Percentiles rank a stretch among this genome's conserved stretches.
These are phyloP conservation scores for Eumacrocentrus americanus DNA, from an alignment of 2,888 invertebrate species.

Conservation along the genomic window DNA sequence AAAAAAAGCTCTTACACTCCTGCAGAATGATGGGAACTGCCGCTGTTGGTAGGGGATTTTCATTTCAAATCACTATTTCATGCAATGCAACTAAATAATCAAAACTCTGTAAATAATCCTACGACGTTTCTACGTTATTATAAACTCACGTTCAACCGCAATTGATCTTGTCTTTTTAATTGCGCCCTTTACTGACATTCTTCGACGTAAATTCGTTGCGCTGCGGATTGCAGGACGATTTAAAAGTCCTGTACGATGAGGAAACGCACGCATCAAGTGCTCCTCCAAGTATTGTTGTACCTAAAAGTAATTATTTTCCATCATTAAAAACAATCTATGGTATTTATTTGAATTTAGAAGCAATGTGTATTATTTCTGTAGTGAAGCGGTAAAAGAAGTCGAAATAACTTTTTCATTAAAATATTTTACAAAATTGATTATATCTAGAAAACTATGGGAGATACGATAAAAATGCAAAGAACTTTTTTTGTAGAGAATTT, in stretches of 20 bases:
- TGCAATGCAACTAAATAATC: constrained; percentile 38
- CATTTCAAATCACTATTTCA: constrained; percentile 28
- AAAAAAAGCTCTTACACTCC: constrained; percentile 52
- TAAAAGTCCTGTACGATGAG: constrained; percentile 73
- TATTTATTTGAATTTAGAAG: neutral
- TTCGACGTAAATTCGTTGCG: constrained; percentile 68
- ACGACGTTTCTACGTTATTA: constrained; percentile 29
- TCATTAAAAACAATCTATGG: neutral
- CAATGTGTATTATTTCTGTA: too few species aligned
- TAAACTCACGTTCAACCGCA: constrained; percentile 81
- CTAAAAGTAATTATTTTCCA: constrained; percentile 61
- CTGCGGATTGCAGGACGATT: constrained; percentile 63
- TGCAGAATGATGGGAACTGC: constrained; percentile 45
- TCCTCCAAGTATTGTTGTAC: constrained; percentile 88
- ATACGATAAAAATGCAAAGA: too few species aligned
- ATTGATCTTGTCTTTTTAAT: constrained; percentile 94
- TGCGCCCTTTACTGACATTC: constrained; percentile 90
- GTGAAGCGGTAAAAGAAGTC: too few species aligned
- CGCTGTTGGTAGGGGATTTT: constrained; percentile 40
- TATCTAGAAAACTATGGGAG: too few species aligned
- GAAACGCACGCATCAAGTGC: constrained; percentile 80
- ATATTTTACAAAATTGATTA: too few species aligned
- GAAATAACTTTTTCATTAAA: too few species aligned
- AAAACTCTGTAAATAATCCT: too few species aligned
- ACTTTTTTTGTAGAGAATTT: too few species aligned